A percentile compares a stretch with the other conserved stretches of the same genome.
Evolutionary conservation across 2,888 invertebrate genomes (phyloP).

Genomic region (Nomada ferruginata): DNA sequence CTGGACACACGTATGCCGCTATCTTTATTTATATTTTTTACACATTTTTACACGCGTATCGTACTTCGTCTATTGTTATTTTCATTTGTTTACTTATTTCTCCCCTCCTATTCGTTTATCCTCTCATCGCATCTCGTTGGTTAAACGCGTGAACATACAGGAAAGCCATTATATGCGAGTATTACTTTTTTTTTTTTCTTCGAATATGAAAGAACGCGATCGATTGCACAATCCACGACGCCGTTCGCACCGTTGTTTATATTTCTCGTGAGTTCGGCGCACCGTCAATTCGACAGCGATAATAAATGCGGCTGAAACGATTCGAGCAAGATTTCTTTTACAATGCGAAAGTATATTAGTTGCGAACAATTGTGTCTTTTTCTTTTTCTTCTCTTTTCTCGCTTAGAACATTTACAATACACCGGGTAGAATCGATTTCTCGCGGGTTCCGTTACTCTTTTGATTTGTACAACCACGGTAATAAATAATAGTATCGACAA

Average conservation of each 20-base stretch:
- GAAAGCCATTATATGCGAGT: constrained; percentile 62
- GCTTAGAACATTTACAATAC: too few species aligned
- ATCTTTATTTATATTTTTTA: constrained; percentile 50
- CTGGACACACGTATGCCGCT: constrained; percentile 47
- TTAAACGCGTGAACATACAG: constrained; percentile 52
- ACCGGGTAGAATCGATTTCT: too few species aligned
- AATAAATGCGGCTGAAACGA: neutral
- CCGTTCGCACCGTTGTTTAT: neutral
- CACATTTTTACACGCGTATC: constrained; percentile 54
- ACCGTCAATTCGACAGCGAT: neutral
- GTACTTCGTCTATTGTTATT: constrained; percentile 24
- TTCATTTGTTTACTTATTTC: neutral
- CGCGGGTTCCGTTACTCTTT: too few species aligned
- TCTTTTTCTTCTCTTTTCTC: too few species aligned
- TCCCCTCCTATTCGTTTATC: neutral
- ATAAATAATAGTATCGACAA: too few species aligned
- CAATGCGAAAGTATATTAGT: neutral
- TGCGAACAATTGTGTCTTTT: too few species aligned
- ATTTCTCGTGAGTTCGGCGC: neutral
- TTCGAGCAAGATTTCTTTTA: neutral
- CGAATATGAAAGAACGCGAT: constrained; percentile 33
- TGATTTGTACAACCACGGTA: too few species aligned
- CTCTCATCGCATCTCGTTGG: constrained; percentile 9
- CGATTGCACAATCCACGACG: constrained; percentile 20
- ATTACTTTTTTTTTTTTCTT: constrained; percentile 32